Evolutionary conservation across 2,888 invertebrate genomes (phyloP).

Genomic region (Neoaliturus tenellus): DNA sequence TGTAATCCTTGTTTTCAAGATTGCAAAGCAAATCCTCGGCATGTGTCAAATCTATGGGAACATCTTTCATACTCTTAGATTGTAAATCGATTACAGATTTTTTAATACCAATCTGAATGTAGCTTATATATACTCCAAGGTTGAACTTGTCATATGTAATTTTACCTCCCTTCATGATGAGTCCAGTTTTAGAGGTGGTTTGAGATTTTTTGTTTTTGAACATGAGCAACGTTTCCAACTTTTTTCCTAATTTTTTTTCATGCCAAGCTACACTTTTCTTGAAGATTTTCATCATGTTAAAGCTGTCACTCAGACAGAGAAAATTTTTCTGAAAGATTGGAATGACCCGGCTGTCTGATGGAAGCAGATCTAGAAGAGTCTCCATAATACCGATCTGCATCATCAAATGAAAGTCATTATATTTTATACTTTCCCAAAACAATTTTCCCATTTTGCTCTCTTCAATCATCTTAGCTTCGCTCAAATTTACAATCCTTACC

Average conservation of each 20-base stretch:
- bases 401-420: background rate
- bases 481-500: background rate
- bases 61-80: conserved; percentile 97
- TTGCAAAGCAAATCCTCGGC: no score
- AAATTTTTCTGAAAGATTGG: no score
- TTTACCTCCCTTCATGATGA: no score
- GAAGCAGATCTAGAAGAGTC: background rate
- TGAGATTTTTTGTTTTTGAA: background rate
- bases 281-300: background rate
- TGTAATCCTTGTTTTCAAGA: conserved; percentile 76
- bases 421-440: background rate
- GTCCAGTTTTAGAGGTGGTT: no score
- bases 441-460: background rate
- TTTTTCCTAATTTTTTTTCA: background rate
- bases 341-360: background rate
- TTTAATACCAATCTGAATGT: conserved; percentile 95
- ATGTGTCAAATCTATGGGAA: no score
- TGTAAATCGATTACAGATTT: conserved; percentile 94
- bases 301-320: background rate
- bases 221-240: background rate
- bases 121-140: conserved; percentile 85
- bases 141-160: no score
- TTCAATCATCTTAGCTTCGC: background rate
- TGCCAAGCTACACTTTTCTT: background rate
- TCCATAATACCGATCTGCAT: background rate